phyloP scores from a whole-genome alignment of 2,113 vertebrate species.

The Grus americana region DNA sequence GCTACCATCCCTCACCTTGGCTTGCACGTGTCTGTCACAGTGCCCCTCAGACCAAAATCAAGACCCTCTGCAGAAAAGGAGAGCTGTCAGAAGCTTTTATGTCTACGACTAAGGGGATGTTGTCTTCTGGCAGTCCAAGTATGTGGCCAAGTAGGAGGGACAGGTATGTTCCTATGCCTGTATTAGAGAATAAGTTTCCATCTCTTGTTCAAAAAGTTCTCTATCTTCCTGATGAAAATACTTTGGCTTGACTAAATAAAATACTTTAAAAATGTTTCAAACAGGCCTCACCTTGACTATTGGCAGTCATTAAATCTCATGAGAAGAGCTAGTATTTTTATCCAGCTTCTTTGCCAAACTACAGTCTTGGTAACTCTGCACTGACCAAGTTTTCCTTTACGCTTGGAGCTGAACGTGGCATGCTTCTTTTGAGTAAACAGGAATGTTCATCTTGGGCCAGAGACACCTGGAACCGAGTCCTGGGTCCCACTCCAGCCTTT shows the following conservation, averaged over 20 bases:
- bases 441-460: constrained; percentile 4
- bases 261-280: background rate
- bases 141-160: background rate
- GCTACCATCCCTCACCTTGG: background rate
- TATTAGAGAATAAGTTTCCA: background rate
- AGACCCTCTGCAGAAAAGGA: background rate
- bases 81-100: background rate
- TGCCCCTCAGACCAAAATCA: background rate
- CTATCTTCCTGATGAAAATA: background rate
- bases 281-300: background rate
- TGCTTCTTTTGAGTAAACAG: constrained; percentile 9
- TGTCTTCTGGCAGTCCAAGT: background rate
- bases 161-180: background rate
- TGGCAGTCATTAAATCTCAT: background rate
- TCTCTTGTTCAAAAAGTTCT: background rate
- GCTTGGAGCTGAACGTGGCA: background rate
- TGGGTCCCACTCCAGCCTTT: background rate
- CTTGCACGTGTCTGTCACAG: rapidly evolving
- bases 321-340: background rate
- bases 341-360: background rate
- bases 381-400: constrained; percentile 26
- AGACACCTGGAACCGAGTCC: background rate
- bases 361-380: background rate
- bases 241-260: background rate
- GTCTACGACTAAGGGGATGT: background rate